Evolutionary conservation across 1,140 invertebrate species (phyloP).

Genomic region (Drosophila auraria): DNA sequence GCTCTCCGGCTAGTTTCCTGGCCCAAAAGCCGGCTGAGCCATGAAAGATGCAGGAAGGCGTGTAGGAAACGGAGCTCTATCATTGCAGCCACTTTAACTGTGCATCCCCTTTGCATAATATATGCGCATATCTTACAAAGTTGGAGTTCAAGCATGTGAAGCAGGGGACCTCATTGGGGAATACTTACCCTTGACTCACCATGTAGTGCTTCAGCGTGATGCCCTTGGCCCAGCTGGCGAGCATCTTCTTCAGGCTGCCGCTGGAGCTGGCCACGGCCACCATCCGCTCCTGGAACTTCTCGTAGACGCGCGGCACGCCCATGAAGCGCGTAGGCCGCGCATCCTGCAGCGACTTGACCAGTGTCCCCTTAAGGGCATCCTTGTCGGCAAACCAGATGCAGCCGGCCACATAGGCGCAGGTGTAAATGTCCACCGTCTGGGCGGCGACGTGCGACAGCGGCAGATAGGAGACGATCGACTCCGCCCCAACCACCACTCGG

Average conservation of each 20-base stretch:
- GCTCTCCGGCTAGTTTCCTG: constrained; percentile 33
- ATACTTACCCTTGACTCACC: constrained; percentile 84
- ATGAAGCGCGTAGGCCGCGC: constrained; percentile 93
- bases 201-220: constrained; percentile 91
- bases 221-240: constrained; percentile 86
- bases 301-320: constrained; percentile 96
- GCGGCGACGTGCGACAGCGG: constrained; percentile 96
- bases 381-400: constrained; percentile 94
- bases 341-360: constrained; percentile 91
- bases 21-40: constrained; percentile 2
- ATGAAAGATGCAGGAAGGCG: constrained; percentile 26
- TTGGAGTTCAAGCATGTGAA: constrained; percentile 62
- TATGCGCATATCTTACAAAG: constrained; percentile 62
- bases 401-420: constrained; percentile 85
- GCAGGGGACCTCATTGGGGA: constrained; percentile 18
- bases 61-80: constrained; percentile 18
- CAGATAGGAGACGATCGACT: constrained; percentile 92
- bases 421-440: constrained; percentile 93
- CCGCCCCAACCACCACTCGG: constrained; percentile 86
- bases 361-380: constrained; percentile 93
- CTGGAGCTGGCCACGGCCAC: constrained; percentile 77
- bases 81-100: constrained; percentile 76
- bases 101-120: constrained; percentile 80
- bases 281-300: constrained; percentile 95
- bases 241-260: constrained; percentile 79